Base-by-base conservation (phyloP, 2,113 vertebrate genomes). In the Anser cygnoides region DNA sequence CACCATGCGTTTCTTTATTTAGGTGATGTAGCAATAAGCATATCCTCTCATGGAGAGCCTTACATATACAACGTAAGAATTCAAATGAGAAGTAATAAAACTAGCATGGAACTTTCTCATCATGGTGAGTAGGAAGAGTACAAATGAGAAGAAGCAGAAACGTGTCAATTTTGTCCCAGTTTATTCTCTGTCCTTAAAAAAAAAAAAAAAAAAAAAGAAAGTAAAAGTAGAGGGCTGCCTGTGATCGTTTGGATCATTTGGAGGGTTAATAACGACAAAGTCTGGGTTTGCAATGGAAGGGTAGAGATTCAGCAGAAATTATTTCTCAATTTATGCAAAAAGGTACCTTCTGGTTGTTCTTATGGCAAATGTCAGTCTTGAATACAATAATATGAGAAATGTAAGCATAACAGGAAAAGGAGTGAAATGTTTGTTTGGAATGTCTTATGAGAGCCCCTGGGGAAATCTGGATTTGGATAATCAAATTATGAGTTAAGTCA, bases 381-480 rank as follows among this genome's bases (percentile, higher is more conserved):
- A 90, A 59, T 20, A 70, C 23, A 59, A 22, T 26, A 70, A 9
- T 23, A 49, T 18, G 13, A 75, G 35, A 75, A 92, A 75, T 11
- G 18, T 3, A 59, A 20, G 18, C 10, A 0, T 54, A 75, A 68
- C 61, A 82, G 57, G 61, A 83, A 84, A 91, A 94, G 13, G 43
- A 90, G 54, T 57, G n/a, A 84, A 87, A 49, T 81, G 43, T 84
- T 94, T 93, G 28, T 78, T 87, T 89, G 70, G 61, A 89, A 65
- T 68, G 22, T 82, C 57, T 81, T 61, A 33, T 1, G 33, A 75
- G 57, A 90, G 13, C 57, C 65, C 21, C 23, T 75, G 33, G 21
- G n/a, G n/a, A 95, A 92, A 84, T 93, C 37, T 90, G 72, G 19
- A 57, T 93, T 94, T 95, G 59, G 68, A 68, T 92, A 94, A 95